phyloP scores from a whole-genome alignment of 2,888 invertebrate species.

The Brenthis daphne region DNA sequence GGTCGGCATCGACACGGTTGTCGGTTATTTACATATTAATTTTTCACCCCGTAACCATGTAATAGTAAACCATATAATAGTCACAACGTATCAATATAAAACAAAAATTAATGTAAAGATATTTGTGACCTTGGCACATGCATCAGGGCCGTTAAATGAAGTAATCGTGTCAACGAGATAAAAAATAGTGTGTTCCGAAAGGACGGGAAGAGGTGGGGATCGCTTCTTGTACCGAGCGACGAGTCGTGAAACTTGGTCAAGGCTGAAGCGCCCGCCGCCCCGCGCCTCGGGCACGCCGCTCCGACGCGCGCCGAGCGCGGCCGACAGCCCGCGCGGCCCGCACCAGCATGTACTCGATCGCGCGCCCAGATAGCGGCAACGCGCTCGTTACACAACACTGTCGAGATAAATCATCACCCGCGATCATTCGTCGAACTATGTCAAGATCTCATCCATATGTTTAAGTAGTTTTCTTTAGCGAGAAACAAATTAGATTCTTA shows the following conservation, averaged over 20 bases:
- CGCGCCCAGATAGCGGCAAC: conserved; percentile 53
- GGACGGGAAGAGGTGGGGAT: conserved; percentile 81
- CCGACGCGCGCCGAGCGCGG: conserved; percentile 62
- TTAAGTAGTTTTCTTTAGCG: conserved; percentile 38
- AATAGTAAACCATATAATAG: neutral
- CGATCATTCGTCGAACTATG: conserved; percentile 72
- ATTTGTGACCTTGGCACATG: conserved; percentile 60
- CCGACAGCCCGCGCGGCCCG: conserved; percentile 48
- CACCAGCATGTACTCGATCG: conserved; percentile 48
- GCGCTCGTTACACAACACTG: conserved; percentile 67
- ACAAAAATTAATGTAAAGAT: conserved; percentile 36
- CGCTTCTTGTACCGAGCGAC: conserved; percentile 78
- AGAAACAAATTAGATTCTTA: conserved; percentile 42
- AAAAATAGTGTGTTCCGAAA: conserved; percentile 56
- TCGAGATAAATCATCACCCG: conserved; percentile 74
- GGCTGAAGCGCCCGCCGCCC: conserved; percentile 66
- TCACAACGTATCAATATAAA: neutral
- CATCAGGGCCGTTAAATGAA: conserved; percentile 63
- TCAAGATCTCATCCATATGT: conserved; percentile 70
- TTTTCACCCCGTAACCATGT: conserved; percentile 1
- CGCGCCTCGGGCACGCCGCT: conserved; percentile 53
- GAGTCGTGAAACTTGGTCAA: conserved; percentile 82
- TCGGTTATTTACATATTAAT: conserved; percentile 17
- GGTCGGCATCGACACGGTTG: conserved; percentile 56
- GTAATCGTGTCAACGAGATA: conserved; percentile 74